These are phyloP conservation scores for Heteromurus nitidus DNA, from an alignment of 2,888 invertebrate genomes.

Conservation along the genomic window DNA sequence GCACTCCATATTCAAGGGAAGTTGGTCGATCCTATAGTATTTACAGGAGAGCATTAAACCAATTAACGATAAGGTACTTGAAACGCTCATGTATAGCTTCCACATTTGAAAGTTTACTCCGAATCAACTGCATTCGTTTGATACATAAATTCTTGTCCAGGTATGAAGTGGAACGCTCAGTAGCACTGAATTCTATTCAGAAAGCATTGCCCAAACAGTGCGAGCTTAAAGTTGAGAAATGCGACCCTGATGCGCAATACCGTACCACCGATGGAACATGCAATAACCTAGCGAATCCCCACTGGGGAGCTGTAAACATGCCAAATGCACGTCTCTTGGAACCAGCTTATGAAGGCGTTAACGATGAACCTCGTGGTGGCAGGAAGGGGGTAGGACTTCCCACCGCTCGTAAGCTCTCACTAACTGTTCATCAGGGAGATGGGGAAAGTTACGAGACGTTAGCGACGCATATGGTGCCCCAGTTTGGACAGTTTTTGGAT, in stretches of 20 bases:
- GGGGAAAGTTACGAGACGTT: conserved; percentile 79
- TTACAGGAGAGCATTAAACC: too few relatives aligned
- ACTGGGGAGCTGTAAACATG: conserved; percentile 72
- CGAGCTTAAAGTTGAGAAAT: too few relatives aligned
- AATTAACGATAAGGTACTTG: too few relatives aligned
- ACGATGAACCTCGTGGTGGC: conserved; percentile 76
- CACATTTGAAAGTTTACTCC: too few relatives aligned
- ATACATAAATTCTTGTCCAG: too few relatives aligned
- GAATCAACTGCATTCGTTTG: too few relatives aligned
- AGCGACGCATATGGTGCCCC: conserved; percentile 71
- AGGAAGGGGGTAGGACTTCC: conserved; percentile 80
- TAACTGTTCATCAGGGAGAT: conserved; percentile 80
- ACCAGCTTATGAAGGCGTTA: conserved; percentile 73
- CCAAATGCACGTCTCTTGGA: conserved; percentile 68
- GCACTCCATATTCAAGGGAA: too few relatives aligned
- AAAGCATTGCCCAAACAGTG: too few relatives aligned
- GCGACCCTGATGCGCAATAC: conserved; percentile 44
- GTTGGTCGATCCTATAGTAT: too few relatives aligned
- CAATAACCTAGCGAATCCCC: conserved; percentile 73
- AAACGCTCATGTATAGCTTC: too few relatives aligned
- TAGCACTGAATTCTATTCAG: too few relatives aligned
- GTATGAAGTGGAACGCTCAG: too few relatives aligned
- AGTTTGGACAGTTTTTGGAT: conserved; percentile 72
- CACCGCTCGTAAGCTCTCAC: conserved; percentile 85
- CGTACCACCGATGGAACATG: conserved; percentile 74